These are phyloP conservation scores for Yponomeuta sedellus DNA, from an alignment of 2,888 invertebrate species.

Conservation along the genomic window DNA sequence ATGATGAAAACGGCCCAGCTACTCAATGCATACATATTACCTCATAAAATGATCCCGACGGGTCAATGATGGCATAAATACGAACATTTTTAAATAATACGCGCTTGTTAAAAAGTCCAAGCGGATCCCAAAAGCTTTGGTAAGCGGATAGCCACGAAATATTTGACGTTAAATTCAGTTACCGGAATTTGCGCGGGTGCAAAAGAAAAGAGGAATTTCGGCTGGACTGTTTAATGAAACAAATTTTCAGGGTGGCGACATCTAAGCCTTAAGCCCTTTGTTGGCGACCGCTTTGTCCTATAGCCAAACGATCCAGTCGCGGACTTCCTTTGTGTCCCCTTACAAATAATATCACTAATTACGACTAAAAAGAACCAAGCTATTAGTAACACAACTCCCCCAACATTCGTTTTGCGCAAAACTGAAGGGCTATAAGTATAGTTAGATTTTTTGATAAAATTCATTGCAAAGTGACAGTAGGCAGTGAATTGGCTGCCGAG, in stretches of 20 bases:
- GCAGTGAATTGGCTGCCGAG: constrained; percentile 1
- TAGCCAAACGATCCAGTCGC: constrained; percentile 47
- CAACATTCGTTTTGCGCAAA: not conserved
- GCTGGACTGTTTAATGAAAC: constrained; percentile 65
- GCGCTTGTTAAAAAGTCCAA: constrained; percentile 3
- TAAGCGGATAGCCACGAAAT: constrained; percentile 53
- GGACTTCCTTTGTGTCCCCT: constrained; percentile 57
- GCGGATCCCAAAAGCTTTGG: constrained; percentile 30
- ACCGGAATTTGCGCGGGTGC: constrained; percentile 45
- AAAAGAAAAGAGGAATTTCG: constrained; percentile 60
- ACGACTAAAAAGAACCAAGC: constrained; percentile 55
- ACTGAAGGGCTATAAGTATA: not conserved
- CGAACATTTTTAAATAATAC: not conserved
- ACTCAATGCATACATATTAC: not conserved
- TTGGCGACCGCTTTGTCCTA: constrained; percentile 52
- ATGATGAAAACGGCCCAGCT: not conserved
- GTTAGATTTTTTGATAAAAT: not conserved
- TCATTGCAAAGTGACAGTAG: constrained; percentile 1
- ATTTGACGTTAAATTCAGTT: constrained; percentile 44
- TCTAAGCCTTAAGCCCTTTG: constrained; percentile 71
- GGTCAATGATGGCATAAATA: not conserved
- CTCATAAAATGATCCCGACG: not conserved
- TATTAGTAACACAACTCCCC: constrained; percentile 6
- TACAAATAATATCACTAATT: constrained; percentile 64
- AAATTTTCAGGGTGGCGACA: constrained; percentile 68